Evolutionary conservation across 2,888 invertebrate genomes (phyloP).

Genomic region (Boloria selene): DNA sequence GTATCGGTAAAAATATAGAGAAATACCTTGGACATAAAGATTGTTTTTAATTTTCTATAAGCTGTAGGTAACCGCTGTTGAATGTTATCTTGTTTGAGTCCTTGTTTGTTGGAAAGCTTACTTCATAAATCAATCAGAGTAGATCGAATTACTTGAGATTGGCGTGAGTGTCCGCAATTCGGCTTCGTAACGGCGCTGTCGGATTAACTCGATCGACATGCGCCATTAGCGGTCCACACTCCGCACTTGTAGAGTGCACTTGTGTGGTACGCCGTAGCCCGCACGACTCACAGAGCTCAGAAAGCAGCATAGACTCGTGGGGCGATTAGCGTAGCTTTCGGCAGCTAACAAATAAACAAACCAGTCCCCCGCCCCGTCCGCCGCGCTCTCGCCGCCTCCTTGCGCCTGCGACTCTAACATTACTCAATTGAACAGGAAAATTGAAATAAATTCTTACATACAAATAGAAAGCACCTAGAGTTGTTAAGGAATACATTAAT

Average conservation of each 20-base stretch:
- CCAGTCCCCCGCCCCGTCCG: constrained; percentile 55
- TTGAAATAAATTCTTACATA: constrained; percentile 52
- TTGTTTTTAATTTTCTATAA: no score
- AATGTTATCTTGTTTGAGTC: no score
- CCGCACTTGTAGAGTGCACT: no score
- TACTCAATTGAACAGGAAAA: constrained; percentile 50
- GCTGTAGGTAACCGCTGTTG: no score
- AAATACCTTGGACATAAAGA: no score
- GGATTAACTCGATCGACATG: constrained; percentile 20
- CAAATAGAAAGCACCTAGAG: constrained; percentile 26
- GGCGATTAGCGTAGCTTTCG: constrained; percentile 54
- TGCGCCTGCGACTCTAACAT: constrained; percentile 40
- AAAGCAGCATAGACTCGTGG: constrained; percentile 4
- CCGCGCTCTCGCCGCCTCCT: constrained; percentile 42
- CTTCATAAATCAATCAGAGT: background rate
- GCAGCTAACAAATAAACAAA: constrained; percentile 70
- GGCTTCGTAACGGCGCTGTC: constrained; percentile 21
- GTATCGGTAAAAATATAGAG: no score
- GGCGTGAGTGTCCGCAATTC: constrained; percentile 3
- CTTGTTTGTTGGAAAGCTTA: background rate
- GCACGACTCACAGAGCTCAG: no score
- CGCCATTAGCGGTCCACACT: constrained; percentile 11
- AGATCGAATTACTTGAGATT: background rate
- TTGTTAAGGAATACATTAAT: background rate
- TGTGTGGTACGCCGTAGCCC: no score